Conservation (phyloP, 1,140 invertebrate species). For the Gryllus bimaculatus region DNA sequence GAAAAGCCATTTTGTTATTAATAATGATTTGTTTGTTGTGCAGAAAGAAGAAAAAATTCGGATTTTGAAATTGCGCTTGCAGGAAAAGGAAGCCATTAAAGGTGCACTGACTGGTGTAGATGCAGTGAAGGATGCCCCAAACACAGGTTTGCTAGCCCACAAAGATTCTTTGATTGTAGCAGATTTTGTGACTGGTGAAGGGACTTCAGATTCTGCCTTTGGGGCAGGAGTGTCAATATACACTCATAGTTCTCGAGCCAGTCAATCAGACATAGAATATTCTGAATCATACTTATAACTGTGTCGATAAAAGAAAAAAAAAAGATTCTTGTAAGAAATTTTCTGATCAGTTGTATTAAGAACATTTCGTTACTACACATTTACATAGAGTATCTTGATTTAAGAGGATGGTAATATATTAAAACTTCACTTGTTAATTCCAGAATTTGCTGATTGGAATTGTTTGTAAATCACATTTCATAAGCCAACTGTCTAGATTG, state of each 20-base stretch:
- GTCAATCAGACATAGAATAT: constrained; percentile 74
- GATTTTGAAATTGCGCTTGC: constrained; percentile 63
- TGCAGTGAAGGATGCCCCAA: constrained; percentile 1
- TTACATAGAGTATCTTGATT: background rate
- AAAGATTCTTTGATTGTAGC: constrained; percentile 50
- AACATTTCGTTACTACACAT: background rate
- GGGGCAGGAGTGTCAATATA: constrained; percentile 59
- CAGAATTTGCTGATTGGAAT: no score
- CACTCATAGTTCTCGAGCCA: constrained; percentile 65
- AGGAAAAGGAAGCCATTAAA: constrained; percentile 55
- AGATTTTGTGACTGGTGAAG: constrained; percentile 64
- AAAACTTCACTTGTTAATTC: no score
- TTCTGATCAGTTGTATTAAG: background rate
- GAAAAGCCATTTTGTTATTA: background rate
- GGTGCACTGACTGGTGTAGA: constrained; percentile 24
- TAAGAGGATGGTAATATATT: no score
- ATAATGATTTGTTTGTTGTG: constrained; percentile 23
- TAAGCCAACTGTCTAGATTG: no score
- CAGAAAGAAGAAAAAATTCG: constrained; percentile 86
- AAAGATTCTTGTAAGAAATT: background rate
- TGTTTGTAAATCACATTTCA: no score
- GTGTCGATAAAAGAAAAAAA: background rate
- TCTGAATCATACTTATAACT: constrained; percentile 76
- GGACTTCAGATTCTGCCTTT: constrained; percentile 63
- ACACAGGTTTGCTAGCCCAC: constrained; percentile 19